phyloP scores from a whole-genome alignment of 2,888 invertebrate species.

The Embidobia sp. region DNA sequence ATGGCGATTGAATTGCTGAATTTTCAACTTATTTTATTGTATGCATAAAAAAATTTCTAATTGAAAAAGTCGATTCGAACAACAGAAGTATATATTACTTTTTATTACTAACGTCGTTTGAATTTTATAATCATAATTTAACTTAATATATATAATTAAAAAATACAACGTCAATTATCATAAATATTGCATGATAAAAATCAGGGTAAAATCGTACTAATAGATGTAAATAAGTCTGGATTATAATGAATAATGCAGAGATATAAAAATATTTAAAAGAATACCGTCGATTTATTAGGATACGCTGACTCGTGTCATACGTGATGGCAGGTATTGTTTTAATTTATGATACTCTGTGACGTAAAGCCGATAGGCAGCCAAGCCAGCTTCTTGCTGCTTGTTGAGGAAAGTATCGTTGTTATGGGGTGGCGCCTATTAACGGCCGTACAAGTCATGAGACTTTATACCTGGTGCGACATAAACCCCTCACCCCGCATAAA shows the following conservation, averaged over 20 bases:
- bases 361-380: conserved; percentile 37
- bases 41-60: too few relatives aligned
- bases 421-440: conserved; percentile 73
- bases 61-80: too few relatives aligned
- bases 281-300: conserved; percentile 17
- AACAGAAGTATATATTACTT: too few relatives aligned
- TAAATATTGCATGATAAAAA: not conserved
- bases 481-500: conserved; percentile 72
- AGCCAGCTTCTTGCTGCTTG: conserved; percentile 37
- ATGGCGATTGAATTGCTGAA: too few relatives aligned
- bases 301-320: conserved; percentile 41
- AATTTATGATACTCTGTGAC: conserved; percentile 49
- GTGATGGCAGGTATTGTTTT: conserved; percentile 31
- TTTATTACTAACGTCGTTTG: too few relatives aligned
- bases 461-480: conserved; percentile 79
- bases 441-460: conserved; percentile 73
- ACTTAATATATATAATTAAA: not conserved
- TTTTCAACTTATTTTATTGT: too few relatives aligned
- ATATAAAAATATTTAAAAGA: conserved; percentile 10
- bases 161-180: not conserved
- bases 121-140: too few relatives aligned
- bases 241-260: conserved; percentile 9
- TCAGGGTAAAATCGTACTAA: not conserved
- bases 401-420: conserved; percentile 65
- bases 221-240: conserved; percentile 1